phyloP scores from a whole-genome alignment of 2,797 vertebrate species.

The Trematomus bernacchii region DNA sequence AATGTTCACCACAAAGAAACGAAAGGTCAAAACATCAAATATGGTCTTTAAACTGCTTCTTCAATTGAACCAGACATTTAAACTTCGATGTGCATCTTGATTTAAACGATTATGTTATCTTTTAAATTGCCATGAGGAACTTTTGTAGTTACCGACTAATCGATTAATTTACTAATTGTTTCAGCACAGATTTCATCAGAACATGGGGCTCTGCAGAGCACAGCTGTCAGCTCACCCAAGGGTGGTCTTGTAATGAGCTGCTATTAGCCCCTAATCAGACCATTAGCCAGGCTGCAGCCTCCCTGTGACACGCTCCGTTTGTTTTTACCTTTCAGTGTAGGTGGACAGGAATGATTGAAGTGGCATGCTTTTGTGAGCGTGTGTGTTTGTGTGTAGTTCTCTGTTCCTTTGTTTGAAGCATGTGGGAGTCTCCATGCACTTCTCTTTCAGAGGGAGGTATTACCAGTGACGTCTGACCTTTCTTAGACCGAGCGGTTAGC shows the following conservation, averaged over 20 bases:
- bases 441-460: constrained; percentile 47
- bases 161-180: constrained; percentile 46
- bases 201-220: constrained; percentile 22
- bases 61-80: neutral
- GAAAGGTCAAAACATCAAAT: neutral
- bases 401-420: constrained; percentile 28
- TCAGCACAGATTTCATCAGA: constrained; percentile 51
- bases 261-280: constrained; percentile 71
- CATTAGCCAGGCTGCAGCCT: constrained; percentile 57
- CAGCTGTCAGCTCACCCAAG: constrained; percentile 38
- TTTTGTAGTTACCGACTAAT: constrained; percentile 27
- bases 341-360: constrained; percentile 48
- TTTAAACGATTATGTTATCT: constrained; percentile 3
- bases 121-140: constrained; percentile 2
- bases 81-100: neutral
- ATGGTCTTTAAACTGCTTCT: neutral
- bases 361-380: neutral
- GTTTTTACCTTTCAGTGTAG: constrained; percentile 50
- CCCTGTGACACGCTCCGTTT: constrained; percentile 20
- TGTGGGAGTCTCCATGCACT: constrained; percentile 32
- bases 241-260: constrained; percentile 61
- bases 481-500: constrained; percentile 37
- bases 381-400: neutral
- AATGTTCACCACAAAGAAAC: no score
- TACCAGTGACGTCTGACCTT: constrained; percentile 68